A percentile compares a stretch with the other conserved stretches of the same genome.
Evolutionary conservation across 2,113 vertebrate species (phyloP).

Genomic region (Phalacrocorax brasilianus): DNA sequence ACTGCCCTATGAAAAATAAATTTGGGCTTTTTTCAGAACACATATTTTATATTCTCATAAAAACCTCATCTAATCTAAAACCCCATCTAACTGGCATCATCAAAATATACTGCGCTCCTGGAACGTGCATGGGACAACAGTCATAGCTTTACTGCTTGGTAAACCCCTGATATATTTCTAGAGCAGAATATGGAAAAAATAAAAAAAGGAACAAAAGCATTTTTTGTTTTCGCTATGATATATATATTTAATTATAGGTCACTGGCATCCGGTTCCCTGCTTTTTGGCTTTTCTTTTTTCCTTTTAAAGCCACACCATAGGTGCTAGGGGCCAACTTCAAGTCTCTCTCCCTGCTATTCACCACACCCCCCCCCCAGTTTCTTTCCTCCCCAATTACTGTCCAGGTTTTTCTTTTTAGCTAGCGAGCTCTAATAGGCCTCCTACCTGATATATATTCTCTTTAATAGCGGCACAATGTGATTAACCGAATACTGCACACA

Average conservation of each 20-base stretch:
- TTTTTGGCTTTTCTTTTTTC: neutral
- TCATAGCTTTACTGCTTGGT: neutral
- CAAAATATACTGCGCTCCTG: neutral
- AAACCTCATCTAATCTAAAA: neutral
- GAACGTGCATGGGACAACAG: neutral
- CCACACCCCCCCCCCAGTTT: fast-evolving
- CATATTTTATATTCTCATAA: neutral
- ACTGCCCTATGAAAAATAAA: neutral
- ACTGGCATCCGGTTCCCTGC: neutral
- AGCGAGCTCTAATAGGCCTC: neutral
- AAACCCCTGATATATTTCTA: neutral
- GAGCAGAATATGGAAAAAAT: neutral
- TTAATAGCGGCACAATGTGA: conserved; percentile 35
- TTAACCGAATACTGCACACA: conserved; percentile 13
- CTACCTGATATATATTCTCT: conserved; percentile 1
- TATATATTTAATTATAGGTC: neutral
- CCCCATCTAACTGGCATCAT: neutral
- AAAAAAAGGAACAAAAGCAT: neutral
- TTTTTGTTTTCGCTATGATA: neutral
- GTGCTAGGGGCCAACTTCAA: neutral
- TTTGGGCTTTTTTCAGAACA: neutral
- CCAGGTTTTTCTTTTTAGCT: neutral
- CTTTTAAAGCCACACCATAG: neutral
- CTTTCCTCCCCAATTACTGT: neutral
- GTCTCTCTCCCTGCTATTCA: neutral